A percentile compares a stretch with the other conserved stretches of the same genome.
These are phyloP conservation scores for western clawed frog (Xenopus tropicalis) DNA, from an alignment of 2,113 vertebrate genomes.

Conservation along the genomic window DNA sequence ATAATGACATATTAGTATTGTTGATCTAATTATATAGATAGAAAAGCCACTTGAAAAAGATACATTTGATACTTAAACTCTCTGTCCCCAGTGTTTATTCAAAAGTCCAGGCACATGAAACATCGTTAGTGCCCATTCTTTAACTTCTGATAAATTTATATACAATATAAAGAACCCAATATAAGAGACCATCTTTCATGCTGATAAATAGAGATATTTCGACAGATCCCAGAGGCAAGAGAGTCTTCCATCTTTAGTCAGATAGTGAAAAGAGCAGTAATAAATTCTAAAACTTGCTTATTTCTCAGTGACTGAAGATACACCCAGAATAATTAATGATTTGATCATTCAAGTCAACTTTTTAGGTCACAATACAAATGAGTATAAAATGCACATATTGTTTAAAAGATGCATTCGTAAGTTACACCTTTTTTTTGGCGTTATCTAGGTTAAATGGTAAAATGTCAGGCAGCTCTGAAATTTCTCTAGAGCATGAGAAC, in stretches of 20 bases:
- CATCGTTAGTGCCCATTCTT: not conserved
- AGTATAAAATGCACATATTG: too few species aligned
- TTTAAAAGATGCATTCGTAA: too few species aligned
- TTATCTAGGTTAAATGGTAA: too few species aligned
- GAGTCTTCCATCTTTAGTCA: not conserved
- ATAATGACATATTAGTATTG: slow-evolving; percentile 65
- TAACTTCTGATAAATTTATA: not conserved
- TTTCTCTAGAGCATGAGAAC: too few species aligned
- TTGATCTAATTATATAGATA: slow-evolving; percentile 62
- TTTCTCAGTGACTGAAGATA: not conserved
- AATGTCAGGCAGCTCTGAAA: too few species aligned
- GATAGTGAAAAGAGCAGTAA: slow-evolving; percentile 6
- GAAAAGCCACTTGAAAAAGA: not conserved
- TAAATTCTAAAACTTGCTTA: slow-evolving; percentile 1
- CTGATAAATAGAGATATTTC: slow-evolving; percentile 6
- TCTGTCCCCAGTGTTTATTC: not conserved
- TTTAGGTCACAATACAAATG: not conserved
- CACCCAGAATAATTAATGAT: not conserved
- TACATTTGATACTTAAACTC: not conserved
- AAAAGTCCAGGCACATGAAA: slow-evolving; percentile 1
- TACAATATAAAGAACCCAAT: slow-evolving; percentile 12
- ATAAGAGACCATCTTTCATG: slow-evolving; percentile 3
- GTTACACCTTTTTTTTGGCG: too few species aligned
- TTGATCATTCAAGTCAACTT: not conserved
- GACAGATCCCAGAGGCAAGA: not conserved